A percentile compares a stretch with the other conserved stretches of the same genome.
Evolutionary conservation across 2,797 vertebrate species (phyloP).

Genomic region (Bovichtus variegatus): DNA sequence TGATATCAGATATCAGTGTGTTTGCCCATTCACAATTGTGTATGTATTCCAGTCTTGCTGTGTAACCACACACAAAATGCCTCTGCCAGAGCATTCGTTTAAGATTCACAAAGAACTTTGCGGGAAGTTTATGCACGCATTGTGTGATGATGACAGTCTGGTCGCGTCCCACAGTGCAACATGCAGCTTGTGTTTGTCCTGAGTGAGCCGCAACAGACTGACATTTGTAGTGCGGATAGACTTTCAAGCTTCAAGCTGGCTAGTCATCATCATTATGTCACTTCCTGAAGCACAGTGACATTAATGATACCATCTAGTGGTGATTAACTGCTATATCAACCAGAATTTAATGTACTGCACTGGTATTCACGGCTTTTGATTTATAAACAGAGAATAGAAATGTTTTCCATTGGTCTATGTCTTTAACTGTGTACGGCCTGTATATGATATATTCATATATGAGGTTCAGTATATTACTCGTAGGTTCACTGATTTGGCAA

Average conservation of each 20-base stretch:
- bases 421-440: background rate
- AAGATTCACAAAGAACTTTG: background rate
- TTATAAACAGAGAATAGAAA: background rate
- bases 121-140: background rate
- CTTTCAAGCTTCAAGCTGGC: constrained; percentile 1
- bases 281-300: constrained; percentile 12
- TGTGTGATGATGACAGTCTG: background rate
- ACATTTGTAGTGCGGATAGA: background rate
- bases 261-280: constrained; percentile 12
- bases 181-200: background rate
- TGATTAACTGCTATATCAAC: constrained; percentile 43
- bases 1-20: constrained; percentile 27
- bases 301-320: constrained; percentile 80
- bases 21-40: background rate
- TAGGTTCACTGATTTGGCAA: background rate
- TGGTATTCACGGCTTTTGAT: constrained; percentile 9
- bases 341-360: background rate
- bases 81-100: background rate
- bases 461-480: background rate
- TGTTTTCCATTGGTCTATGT: background rate
- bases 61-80: constrained; percentile 8
- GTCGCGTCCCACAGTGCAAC: background rate
- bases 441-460: background rate
- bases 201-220: background rate
- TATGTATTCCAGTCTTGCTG: background rate